Percentiles rank a stretch among this genome's conserved stretches.
Conservation (phyloP, 2,113 vertebrate species). For the Corythaixoides concolor region DNA sequence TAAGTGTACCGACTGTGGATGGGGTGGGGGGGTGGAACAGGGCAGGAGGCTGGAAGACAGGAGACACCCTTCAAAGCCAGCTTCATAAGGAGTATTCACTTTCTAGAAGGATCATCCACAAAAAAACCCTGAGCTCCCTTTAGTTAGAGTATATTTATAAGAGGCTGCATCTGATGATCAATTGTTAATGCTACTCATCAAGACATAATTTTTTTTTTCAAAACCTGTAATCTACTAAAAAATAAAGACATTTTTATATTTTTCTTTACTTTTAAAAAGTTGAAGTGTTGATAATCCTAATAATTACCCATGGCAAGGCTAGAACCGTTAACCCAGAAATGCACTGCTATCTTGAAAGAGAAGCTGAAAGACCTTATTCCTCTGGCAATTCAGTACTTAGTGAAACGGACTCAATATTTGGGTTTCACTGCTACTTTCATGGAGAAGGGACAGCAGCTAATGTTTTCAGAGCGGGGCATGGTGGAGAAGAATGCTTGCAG, state of each 20-base stretch:
- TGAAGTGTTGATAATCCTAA: neutral
- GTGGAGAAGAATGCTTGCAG: neutral
- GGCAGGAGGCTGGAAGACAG: neutral
- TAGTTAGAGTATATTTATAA: neutral
- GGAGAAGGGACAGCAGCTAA: neutral
- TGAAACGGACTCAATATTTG: neutral
- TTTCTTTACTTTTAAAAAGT: neutral
- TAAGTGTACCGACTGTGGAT: neutral
- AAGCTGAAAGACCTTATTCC: neutral
- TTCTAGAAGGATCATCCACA: neutral
- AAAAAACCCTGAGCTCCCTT: neutral
- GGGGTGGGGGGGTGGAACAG: neutral
- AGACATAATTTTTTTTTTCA: neutral
- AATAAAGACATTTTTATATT: neutral
- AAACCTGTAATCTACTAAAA: neutral
- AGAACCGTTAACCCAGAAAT: conserved; percentile 16
- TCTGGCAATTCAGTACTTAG: neutral
- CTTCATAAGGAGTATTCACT: neutral
- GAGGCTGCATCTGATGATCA: neutral
- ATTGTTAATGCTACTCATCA: neutral
- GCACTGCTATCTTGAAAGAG: neutral
- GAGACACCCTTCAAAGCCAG: neutral
- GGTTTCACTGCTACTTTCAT: neutral
- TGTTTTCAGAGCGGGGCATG: neutral
- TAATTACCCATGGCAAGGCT: neutral